phyloP scores from a whole-genome alignment of 2,797 vertebrate genomes.

The Odontamblyopus lacepedii region DNA sequence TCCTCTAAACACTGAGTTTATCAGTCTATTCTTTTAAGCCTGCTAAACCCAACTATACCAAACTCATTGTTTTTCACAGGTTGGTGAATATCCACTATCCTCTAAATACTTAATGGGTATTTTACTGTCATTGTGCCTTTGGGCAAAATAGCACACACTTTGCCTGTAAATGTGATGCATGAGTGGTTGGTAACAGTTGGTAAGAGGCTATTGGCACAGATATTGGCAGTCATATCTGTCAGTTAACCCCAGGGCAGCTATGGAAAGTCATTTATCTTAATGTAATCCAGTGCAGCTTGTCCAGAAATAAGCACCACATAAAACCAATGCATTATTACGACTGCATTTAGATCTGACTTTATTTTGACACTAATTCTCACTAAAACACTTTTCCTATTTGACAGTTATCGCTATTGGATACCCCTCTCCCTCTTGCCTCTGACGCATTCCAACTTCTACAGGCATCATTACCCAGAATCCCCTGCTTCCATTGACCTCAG shows the following conservation, averaged over 20 bases:
- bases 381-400: not conserved
- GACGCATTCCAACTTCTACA: constrained; percentile 60
- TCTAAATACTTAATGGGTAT: not conserved
- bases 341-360: no score
- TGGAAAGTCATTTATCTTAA: no score
- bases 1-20: no score
- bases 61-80: not conserved
- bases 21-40: no score
- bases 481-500: constrained; percentile 71
- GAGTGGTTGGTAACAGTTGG: not conserved
- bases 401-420: no score
- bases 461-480: constrained; percentile 74
- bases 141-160: not conserved
- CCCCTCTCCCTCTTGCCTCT: constrained; percentile 28
- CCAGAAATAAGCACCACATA: not conserved
- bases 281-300: no score
- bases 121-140: not conserved
- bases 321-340: not conserved
- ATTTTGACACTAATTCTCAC: no score
- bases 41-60: no score
- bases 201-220: not conserved
- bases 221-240: no score
- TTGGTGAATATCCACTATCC: not conserved
- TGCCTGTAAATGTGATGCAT: not conserved
- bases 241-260: no score